A percentile compares a stretch with the other conserved stretches of the same genome.
These are phyloP conservation scores for Dicyrtomina minuta DNA, from an alignment of 2,888 invertebrate species.

Conservation along the genomic window DNA sequence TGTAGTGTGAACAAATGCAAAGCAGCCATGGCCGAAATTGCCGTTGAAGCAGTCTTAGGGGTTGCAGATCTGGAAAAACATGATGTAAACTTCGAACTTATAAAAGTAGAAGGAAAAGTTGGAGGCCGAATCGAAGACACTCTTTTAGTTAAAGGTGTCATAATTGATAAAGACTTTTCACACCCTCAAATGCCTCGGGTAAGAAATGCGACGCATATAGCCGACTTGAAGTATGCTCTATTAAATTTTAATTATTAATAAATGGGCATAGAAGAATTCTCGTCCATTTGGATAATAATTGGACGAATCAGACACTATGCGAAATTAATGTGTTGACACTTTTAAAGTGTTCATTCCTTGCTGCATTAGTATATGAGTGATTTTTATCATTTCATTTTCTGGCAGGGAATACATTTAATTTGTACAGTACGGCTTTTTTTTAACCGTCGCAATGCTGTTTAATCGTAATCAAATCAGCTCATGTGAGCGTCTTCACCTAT, in stretches of 20 bases:
- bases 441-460: conserved; percentile 9
- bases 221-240: not conserved
- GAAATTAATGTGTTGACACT: conserved; percentile 33
- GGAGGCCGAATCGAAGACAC: conserved; percentile 98
- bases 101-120: conserved; percentile 96
- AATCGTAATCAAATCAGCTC: no score
- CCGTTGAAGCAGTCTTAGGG: conserved; percentile 92
- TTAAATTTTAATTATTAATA: not conserved
- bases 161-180: conserved; percentile 97
- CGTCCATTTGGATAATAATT: conserved; percentile 32
- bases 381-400: conserved; percentile 12
- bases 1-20: conserved; percentile 89
- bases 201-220: conserved; percentile 5
- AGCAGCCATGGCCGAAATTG: conserved; percentile 96
- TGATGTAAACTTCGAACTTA: conserved; percentile 98
- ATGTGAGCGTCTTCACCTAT: no score
- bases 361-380: no score
- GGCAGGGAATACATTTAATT: not conserved
- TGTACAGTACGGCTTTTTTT: not conserved
- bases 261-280: conserved; percentile 44
- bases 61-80: conserved; percentile 91
- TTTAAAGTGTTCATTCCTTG: no score
- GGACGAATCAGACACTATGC: conserved; percentile 48
- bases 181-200: conserved; percentile 87
- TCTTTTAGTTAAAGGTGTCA: conserved; percentile 91